Evolutionary conservation across 1,140 invertebrate genomes (phyloP), one percentile per base, ranked within the genome.

Genomic region (Leptoteleia sp.): DNA sequence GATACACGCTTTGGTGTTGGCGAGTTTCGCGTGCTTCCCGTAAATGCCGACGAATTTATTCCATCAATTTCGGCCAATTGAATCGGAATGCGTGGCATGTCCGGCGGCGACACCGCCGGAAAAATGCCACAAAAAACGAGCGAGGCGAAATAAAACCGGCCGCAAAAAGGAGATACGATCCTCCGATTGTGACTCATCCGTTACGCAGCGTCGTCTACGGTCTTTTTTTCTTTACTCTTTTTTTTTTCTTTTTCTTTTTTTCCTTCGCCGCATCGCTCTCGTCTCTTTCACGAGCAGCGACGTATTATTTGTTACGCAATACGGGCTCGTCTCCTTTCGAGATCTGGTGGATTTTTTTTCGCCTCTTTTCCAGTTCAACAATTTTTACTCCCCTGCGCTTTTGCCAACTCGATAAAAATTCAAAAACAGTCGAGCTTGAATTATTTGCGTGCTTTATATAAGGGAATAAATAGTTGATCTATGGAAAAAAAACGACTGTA

Each of bases 1-100:
- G 37, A 52, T 31, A 35, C 19, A 22, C 19, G 19, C 19, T 2
- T 22, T 22, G 2, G 19, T 5, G 19, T 5, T n/a, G n/a, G 19
- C 5, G 19, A 2, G 33, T 71, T 35, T 35, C 22, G 27, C 48
- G 15, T 25, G 37, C 16, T 59, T 67, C 67, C 29, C 45, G 50
- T 57, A 27, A 70, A 70, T 16, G 35, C 50, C 55, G 43, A 50
- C 48, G 79, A 83, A 85, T 84, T 83, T 75, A 81, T 79, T 79
- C 75, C 76, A 79, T 82, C 80, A 82, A 83, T 83, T 86, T 80
- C 55, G 82, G 65, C 76, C 84, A 86, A 86, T 85, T 81, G 80
- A 67, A 67, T 76, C 67, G 85, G 84, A 86, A 86, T 86, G 84
- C 80, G 82, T 79, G 82, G 78, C 67, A 76, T 68, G 82, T 82